Conservation (phyloP, 23 tunicate species). For the Styela plicata region DNA sequence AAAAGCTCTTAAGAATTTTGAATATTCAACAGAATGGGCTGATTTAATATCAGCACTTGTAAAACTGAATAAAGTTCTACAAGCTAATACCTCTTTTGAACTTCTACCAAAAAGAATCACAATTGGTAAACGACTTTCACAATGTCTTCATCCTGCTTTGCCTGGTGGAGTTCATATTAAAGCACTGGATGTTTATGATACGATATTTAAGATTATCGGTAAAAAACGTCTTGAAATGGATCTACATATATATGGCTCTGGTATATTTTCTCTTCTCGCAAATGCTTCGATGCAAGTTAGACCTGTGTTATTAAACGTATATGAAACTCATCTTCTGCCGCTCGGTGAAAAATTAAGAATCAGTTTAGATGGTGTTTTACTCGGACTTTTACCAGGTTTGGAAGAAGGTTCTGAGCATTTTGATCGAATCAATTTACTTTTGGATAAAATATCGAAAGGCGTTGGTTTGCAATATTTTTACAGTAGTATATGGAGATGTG, state of each 20-base stretch:
- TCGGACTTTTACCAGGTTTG: conserved; percentile 81
- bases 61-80: conserved; percentile 76
- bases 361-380: conserved; percentile 68
- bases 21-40: conserved; percentile 97
- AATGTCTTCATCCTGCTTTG: conserved; percentile 91
- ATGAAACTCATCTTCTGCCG: conserved; percentile 72
- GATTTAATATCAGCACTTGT: conserved; percentile 92
- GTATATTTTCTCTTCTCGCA: conserved; percentile 71
- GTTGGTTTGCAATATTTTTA: conserved; percentile 53
- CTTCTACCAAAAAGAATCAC: conserved; percentile 70
- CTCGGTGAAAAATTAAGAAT: conserved; percentile 37
- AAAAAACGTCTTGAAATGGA: conserved; percentile 45
- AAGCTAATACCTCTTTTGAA: conserved; percentile 64
- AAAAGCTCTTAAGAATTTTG: conserved; percentile 78
- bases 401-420: conserved; percentile 91
- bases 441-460: conserved; percentile 47
- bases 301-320: conserved; percentile 58
- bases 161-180: conserved; percentile 96
- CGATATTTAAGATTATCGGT: conserved; percentile 69
- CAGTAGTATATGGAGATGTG: conserved; percentile 75
- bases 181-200: conserved; percentile 80
- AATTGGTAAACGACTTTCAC: conserved; percentile 81
- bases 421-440: conserved; percentile 41
- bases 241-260: conserved; percentile 68
- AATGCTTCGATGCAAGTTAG: conserved; percentile 90